These are phyloP conservation scores for Zhengitettix transpicula DNA, from an alignment of 2,888 invertebrate genomes.

Conservation along the genomic window DNA sequence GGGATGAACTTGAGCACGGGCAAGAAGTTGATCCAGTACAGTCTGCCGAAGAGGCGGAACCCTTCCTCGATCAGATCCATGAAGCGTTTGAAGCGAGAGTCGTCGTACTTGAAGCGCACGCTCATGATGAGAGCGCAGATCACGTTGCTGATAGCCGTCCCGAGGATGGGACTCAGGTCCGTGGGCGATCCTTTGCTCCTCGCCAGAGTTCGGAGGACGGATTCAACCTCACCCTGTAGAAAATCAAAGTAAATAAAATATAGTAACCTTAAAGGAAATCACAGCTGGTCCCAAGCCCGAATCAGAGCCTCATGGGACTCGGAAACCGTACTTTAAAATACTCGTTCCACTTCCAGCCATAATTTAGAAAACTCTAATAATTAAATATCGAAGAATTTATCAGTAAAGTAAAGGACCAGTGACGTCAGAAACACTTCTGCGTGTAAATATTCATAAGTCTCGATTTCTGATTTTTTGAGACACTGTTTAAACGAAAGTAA, in stretches of 20 bases:
- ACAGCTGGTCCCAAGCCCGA: too few relatives aligned
- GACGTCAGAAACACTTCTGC: too few relatives aligned
- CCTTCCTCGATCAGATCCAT: conserved; percentile 83
- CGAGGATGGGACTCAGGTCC: conserved; percentile 57
- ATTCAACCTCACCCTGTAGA: conserved; percentile 53
- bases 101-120: conserved; percentile 62
- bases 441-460: too few relatives aligned
- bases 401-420: too few relatives aligned
- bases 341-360: too few relatives aligned
- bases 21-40: conserved; percentile 68
- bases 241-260: background rate
- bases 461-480: too few relatives aligned
- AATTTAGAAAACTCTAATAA: too few relatives aligned
- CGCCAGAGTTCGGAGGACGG: conserved; percentile 48
- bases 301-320: too few relatives aligned
- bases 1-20: conserved; percentile 54
- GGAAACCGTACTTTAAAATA: too few relatives aligned
- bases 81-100: conserved; percentile 58
- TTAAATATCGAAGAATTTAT: too few relatives aligned
- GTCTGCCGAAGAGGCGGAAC: conserved; percentile 69
- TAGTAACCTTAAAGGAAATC: too few relatives aligned
- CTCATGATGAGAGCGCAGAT: conserved; percentile 85
- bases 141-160: conserved; percentile 74
- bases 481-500: too few relatives aligned
- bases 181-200: conserved; percentile 47